These are phyloP conservation scores for Pachyseris speciosa DNA, from an alignment of 64 coral and sea anemone species.

Conservation along the genomic window DNA sequence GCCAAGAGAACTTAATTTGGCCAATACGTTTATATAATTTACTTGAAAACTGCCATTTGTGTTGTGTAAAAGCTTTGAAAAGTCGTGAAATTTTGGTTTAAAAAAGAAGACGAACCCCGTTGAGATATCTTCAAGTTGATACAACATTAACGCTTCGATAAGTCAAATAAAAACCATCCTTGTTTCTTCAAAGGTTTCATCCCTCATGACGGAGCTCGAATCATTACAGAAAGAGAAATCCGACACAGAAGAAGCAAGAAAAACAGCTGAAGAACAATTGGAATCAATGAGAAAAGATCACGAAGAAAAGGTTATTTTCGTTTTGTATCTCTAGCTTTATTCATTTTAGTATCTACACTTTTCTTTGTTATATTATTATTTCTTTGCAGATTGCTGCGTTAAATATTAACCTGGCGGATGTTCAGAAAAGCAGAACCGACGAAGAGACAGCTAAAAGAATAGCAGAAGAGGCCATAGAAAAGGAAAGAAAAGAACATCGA, in stretches of 20 bases:
- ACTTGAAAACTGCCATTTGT: too few relatives aligned
- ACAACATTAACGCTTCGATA: not conserved
- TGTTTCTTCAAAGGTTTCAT: slow-evolving; percentile 48
- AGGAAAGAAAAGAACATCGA: slow-evolving; percentile 48
- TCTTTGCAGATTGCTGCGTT: slow-evolving; percentile 26
- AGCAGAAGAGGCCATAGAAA: slow-evolving; percentile 64
- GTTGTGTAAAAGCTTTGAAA: too few relatives aligned
- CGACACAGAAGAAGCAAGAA: slow-evolving; percentile 38
- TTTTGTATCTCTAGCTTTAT: not conserved
- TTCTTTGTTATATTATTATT: not conserved
- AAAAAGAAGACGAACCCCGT: too few relatives aligned
- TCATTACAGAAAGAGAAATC: slow-evolving; percentile 1
- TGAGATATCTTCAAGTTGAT: too few relatives aligned
- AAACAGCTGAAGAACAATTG: slow-evolving; percentile 24
- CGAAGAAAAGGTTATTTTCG: slow-evolving; percentile 27
- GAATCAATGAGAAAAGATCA: slow-evolving; percentile 40
- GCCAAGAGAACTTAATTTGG: too few relatives aligned
- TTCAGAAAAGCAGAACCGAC: slow-evolving; percentile 62
- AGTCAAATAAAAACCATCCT: not conserved
- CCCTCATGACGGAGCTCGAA: slow-evolving; percentile 27
- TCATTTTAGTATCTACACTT: not conserved
- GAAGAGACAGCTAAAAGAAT: slow-evolving; percentile 61
- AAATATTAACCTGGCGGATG: slow-evolving; percentile 41
- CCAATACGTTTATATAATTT: too few relatives aligned
- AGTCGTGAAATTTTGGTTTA: too few relatives aligned